These are phyloP conservation scores for Enteromius afrohamiltoni DNA, from an alignment of 2,797 vertebrate species.

Conservation along the genomic window DNA sequence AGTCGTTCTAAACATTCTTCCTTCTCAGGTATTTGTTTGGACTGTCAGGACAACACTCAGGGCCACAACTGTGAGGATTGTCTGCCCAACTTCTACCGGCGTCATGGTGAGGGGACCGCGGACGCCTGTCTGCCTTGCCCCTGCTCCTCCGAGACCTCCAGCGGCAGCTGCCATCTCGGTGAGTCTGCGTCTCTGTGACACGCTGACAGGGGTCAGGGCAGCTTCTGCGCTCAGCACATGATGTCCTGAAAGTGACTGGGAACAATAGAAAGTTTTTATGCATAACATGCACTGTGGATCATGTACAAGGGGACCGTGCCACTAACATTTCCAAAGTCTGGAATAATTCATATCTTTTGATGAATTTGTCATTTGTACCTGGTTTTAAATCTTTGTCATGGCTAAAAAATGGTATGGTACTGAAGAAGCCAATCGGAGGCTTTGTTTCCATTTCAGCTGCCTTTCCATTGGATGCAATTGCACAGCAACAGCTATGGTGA, in stretches of 20 bases:
- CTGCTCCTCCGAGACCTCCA: conserved; percentile 87
- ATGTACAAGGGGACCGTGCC: not conserved
- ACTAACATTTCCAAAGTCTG: not conserved
- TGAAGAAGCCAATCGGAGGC: conserved; percentile 8
- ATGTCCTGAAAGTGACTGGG: not conserved
- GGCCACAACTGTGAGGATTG: conserved; percentile 90
- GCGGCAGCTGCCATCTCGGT: conserved; percentile 86
- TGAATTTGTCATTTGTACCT: not conserved
- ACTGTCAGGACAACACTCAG: conserved; percentile 86
- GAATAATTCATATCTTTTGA: not conserved
- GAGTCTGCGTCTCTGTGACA: conserved; percentile 64
- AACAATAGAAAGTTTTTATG: not conserved
- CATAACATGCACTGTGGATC: too few species aligned
- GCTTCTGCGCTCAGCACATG: not conserved
- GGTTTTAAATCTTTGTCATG: not conserved
- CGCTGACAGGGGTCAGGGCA: not conserved
- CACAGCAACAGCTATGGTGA: conserved; percentile 67
- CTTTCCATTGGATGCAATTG: conserved; percentile 49
- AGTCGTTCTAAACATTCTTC: not conserved
- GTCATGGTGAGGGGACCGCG: conserved; percentile 48
- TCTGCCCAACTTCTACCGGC: conserved; percentile 81
- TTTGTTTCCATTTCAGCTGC: not conserved
- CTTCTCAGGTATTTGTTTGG: conserved; percentile 83
- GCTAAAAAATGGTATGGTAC: not conserved
- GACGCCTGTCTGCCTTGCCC: conserved; percentile 84